Evolutionary conservation across 2,888 invertebrate species (phyloP).

Genomic region (Melanostoma mellinum): DNA sequence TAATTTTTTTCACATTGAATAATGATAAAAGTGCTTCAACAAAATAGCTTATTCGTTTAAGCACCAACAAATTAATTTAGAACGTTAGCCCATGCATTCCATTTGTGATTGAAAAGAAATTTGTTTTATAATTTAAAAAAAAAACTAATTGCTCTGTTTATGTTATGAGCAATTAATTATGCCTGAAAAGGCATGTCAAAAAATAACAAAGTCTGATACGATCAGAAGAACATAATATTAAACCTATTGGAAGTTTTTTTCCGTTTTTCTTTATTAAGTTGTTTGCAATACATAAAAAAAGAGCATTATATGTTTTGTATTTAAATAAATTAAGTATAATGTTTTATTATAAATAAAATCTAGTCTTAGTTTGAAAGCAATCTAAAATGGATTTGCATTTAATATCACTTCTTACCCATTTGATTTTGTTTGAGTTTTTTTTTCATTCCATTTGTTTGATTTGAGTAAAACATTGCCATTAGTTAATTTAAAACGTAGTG

Average conservation of each 20-base stretch:
- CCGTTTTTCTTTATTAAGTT: background rate
- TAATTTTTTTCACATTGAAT: conserved; percentile 47
- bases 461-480: conserved; percentile 67
- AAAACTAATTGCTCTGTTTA: conserved; percentile 5
- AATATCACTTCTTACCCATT: conserved; percentile 11
- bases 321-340: conserved; percentile 18
- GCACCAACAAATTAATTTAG: no score
- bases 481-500: conserved; percentile 59
- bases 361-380: conserved; percentile 70
- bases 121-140: conserved; percentile 16
- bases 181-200: conserved; percentile 15
- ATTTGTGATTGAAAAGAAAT: conserved; percentile 48
- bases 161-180: conserved; percentile 20
- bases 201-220: conserved; percentile 54
- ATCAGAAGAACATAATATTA: conserved; percentile 39
- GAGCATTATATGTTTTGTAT: no score
- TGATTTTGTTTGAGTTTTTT: background rate
- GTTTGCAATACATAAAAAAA: background rate
- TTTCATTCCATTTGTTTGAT: conserved; percentile 50
- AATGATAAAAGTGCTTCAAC: conserved; percentile 23
- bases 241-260: conserved; percentile 26
- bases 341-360: conserved; percentile 65
- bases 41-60: background rate
- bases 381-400: conserved; percentile 54
- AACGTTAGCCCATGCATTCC: conserved; percentile 44